Conservation (phyloP, 2,888 invertebrate genomes). For the Philonicus albiceps region DNA sequence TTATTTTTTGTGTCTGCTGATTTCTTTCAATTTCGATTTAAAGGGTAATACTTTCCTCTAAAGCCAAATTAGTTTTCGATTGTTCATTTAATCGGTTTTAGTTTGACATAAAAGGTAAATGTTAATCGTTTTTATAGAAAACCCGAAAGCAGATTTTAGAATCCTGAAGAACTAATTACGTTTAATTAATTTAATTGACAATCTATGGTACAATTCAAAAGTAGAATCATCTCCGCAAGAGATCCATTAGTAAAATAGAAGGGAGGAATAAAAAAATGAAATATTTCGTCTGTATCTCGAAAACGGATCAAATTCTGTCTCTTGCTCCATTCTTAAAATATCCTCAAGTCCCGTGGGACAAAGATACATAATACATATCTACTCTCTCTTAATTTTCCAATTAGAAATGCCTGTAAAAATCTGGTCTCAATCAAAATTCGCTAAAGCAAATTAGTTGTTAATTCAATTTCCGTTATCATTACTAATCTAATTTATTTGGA, state of each 20-base stretch:
- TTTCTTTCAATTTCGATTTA: too few species aligned
- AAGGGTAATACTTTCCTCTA: too few species aligned
- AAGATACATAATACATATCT: not conserved
- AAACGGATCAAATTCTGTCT: not conserved
- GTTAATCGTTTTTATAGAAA: too few species aligned
- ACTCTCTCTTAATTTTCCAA: not conserved
- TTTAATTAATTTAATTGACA: not conserved
- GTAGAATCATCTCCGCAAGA: not conserved
- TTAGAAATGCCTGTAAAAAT: not conserved
- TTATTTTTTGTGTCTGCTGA: too few species aligned
- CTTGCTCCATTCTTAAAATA: not conserved
- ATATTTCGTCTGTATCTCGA: not conserved
- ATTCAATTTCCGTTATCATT: not conserved
- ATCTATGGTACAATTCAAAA: not conserved
- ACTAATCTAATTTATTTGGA: slow-evolving; percentile 27
- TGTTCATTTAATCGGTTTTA: too few species aligned
- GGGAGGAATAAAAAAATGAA: not conserved
- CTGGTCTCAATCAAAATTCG: not conserved
- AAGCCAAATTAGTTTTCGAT: too few species aligned
- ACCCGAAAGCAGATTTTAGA: too few species aligned
- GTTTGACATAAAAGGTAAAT: too few species aligned
- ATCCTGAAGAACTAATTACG: too few species aligned
- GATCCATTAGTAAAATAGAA: not conserved
- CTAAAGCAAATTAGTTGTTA: not conserved
- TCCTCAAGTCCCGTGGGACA: not conserved